phyloP scores from a whole-genome alignment of 2,797 vertebrate genomes.

The Dromococcyx pavoninus region DNA sequence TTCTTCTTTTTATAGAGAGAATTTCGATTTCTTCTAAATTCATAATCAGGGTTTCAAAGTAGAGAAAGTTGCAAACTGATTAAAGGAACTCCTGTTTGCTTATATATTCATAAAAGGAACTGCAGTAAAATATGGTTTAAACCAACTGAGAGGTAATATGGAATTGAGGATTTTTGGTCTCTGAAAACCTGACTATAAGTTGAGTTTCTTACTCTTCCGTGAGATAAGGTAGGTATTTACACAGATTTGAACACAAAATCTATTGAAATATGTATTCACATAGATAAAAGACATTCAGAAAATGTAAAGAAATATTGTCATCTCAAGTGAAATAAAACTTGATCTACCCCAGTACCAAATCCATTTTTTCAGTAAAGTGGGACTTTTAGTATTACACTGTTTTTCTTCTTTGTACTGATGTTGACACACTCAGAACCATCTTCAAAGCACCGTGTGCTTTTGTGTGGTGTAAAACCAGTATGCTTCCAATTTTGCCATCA shows the following conservation, averaged over 20 bases:
- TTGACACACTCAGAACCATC: constrained; percentile 65
- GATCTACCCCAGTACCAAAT: not conserved
- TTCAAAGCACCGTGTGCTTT: constrained; percentile 71
- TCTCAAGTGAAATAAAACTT: not conserved
- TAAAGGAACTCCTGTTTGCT: not conserved
- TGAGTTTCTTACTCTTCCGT: not conserved
- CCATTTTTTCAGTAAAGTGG: not conserved
- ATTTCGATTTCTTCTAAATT: not conserved
- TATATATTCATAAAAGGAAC: not conserved
- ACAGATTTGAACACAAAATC: not conserved
- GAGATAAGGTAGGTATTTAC: not conserved
- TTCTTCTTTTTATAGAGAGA: not conserved
- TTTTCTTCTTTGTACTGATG: constrained; percentile 65
- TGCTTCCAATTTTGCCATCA: constrained; percentile 81
- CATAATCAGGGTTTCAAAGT: not conserved
- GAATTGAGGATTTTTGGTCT: not conserved
- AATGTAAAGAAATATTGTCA: not conserved
- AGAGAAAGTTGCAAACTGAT: not conserved
- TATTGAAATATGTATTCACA: not conserved
- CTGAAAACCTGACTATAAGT: not conserved
- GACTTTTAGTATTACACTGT: constrained; percentile 24
- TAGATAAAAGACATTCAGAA: not conserved
- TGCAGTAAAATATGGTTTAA: not conserved
- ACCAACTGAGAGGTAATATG: not conserved
- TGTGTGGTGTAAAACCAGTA: constrained; percentile 73